These are phyloP conservation scores for Philypnodon macrostomus DNA, from an alignment of 2,797 vertebrate genomes.

Conservation along the genomic window DNA sequence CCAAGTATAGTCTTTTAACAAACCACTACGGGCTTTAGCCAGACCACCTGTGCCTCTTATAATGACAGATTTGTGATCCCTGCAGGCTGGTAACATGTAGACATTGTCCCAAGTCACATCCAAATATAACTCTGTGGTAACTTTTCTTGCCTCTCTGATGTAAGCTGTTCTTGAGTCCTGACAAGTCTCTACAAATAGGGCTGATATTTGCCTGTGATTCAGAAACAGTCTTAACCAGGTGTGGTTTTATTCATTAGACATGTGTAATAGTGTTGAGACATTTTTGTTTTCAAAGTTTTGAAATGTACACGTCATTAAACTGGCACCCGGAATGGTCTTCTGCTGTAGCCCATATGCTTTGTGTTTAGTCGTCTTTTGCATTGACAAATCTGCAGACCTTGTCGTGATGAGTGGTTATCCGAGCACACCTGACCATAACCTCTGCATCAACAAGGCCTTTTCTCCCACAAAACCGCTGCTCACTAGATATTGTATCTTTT, in stretches of 20 bases:
- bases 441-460: too few species aligned
- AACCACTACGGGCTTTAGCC: constrained; percentile 2
- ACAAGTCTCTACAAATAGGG: constrained; percentile 38
- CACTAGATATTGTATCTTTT: too few species aligned
- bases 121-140: constrained; percentile 47
- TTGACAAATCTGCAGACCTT: too few species aligned
- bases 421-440: too few species aligned
- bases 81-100: constrained; percentile 38
- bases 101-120: constrained; percentile 48
- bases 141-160: constrained; percentile 9
- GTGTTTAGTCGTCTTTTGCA: too few species aligned
- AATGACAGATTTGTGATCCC: constrained; percentile 33
- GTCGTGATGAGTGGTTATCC: too few species aligned
- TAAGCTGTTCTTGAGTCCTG: constrained; percentile 7
- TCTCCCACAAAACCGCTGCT: too few species aligned
- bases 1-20: too few species aligned
- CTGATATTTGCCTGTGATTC: constrained; percentile 21
- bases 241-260: constrained; percentile 22
- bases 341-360: too few species aligned
- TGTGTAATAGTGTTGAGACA: constrained; percentile 19
- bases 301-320: too few species aligned
- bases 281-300: neutral
- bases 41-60: constrained; percentile 35
- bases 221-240: constrained; percentile 30
- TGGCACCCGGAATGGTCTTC: too few species aligned